A percentile compares a stretch with the other conserved stretches of the same genome.
Conservation (phyloP, 2,113 vertebrate species). For the Triplophysa siluroides region DNA sequence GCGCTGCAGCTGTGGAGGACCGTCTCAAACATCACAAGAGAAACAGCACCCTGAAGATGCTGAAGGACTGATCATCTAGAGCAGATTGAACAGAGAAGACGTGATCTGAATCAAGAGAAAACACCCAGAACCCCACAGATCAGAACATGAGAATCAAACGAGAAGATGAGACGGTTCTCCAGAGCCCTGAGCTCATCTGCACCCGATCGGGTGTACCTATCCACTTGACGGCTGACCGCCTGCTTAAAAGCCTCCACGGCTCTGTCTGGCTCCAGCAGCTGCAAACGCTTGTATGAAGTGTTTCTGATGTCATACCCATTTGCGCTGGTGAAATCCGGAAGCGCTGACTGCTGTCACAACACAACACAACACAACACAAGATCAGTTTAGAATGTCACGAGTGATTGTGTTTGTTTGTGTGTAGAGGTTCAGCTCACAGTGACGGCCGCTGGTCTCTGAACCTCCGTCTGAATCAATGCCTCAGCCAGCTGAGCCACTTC, state of each 20-base stretch:
- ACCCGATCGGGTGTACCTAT: conserved; percentile 78
- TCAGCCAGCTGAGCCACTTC: conserved; percentile 80
- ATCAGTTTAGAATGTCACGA: neutral
- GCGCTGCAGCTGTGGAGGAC: conserved; percentile 77
- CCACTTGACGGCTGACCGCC: conserved; percentile 78
- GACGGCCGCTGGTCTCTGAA: conserved; percentile 69
- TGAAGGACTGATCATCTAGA: neutral
- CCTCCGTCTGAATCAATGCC: conserved; percentile 72
- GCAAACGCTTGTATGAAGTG: conserved; percentile 73
- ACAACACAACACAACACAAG: conserved; percentile 36
- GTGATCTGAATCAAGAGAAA: neutral
- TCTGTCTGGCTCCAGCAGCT: conserved; percentile 80
- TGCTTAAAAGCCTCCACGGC: conserved; percentile 82
- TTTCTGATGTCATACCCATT: conserved; percentile 80
- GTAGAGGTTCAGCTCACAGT: conserved; percentile 39
- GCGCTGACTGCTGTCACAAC: conserved; percentile 69
- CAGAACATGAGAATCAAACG: neutral
- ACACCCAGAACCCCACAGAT: neutral
- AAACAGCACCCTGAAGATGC: neutral
- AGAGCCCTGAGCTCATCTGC: conserved; percentile 53
- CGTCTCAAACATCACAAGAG: conserved; percentile 52
- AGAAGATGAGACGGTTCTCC: conserved; percentile 75
- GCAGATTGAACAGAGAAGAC: neutral
- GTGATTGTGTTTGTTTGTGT: neutral
- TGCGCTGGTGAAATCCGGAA: conserved; percentile 70